Base-by-base conservation (phyloP, 2,113 vertebrate species). In the Accipiter virgatus region DNA sequence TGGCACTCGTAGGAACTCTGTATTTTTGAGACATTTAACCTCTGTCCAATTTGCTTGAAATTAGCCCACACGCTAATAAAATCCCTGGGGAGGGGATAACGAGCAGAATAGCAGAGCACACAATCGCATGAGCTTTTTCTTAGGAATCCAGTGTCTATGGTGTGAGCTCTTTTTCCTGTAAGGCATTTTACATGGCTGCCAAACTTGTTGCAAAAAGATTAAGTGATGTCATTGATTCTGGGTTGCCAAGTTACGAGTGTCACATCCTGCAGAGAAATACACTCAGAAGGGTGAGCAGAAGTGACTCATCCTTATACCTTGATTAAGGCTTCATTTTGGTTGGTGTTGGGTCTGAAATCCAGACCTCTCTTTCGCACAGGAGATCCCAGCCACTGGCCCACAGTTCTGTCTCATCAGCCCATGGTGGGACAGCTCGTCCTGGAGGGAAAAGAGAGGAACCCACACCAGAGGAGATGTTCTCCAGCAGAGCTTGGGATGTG, bases 201-300 rank as follows among this genome's bases (percentile, higher is more conserved):
- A 95, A 91, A 91, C 73, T 86, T 84, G 72, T 86, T 88, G 86
- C 86, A 91, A 61, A 74, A 86, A 86, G 59, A 78, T 82, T 48
- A 85, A 88, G 84, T 95, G 90, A 95, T 95, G 92, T 94, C 93
- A 96, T 29, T 6, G 0, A n/a, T n/a, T 47, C 56, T 42, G 67
- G 55, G 93, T 90, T 96, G 95, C 93, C 96, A 92, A 92, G 90
- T 90, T 82, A 91, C 47, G 2, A 40, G 80, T 95, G 95, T 95
- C 91, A 96, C 95, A 91, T 97, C 90, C 92, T 86, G 88, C 75
- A 40, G 90, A 94, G 65, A 63, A 88, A 78, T 63, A 70, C 71
- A 92, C 63, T 94, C 97, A 97, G 85, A 92, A 94, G 92, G 47
- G 90, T 63, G 63, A 96, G 77, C 75, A 88, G 48, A 48, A 95